Base-by-base conservation (phyloP, 37 sponge, comb jelly and placozoan genomes). In the Bolinopsis microptera region DNA sequence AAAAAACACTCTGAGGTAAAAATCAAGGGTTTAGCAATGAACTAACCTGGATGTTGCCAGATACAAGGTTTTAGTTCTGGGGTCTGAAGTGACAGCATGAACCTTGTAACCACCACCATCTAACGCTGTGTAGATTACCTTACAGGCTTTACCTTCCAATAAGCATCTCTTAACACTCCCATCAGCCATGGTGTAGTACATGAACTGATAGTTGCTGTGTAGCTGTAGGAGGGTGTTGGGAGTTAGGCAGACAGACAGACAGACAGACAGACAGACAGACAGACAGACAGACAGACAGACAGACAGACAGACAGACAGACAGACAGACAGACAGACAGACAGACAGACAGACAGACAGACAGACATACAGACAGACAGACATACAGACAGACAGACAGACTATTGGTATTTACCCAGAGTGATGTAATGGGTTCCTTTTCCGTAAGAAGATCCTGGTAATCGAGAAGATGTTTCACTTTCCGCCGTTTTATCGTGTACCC, bases 11-110 rank as follows among this genome's bases (percentile, higher is more conserved):
- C n/a, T n/a, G n/a, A n/a, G n/a, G n/a, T n/a, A n/a, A n/a, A n/a
- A n/a, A n/a, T n/a, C n/a, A n/a, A n/a, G n/a, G n/a, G n/a, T n/a
- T n/a, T n/a, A 48, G 13, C 61, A 48, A 48, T 18, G 61, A 48
- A 13, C 61, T 48, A 48, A n/a, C 61, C 61, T 48, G 61, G 61
- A 48, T 18, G 61, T 48, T 70, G 74, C 5, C 5, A 26, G 25
- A 2, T 70, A 70, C 5, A 28, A 24, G 2, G 74, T 24, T 2
- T 70, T 70, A 22, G 74, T 70, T n/a, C 74, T 70, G 8, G 82
- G 82, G 37, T 80, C 82, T 5, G 82, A 36, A 3, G 82, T 80
- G 23, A 80, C 37, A 34, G 82, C 74, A 22, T 70, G 38, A 8
- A 80, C 38, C 21, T 18, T 34, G 82, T 80, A 30, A 8, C 37